Conservation (phyloP, 2,113 vertebrate genomes). For the Stigmatopora nigra region DNA sequence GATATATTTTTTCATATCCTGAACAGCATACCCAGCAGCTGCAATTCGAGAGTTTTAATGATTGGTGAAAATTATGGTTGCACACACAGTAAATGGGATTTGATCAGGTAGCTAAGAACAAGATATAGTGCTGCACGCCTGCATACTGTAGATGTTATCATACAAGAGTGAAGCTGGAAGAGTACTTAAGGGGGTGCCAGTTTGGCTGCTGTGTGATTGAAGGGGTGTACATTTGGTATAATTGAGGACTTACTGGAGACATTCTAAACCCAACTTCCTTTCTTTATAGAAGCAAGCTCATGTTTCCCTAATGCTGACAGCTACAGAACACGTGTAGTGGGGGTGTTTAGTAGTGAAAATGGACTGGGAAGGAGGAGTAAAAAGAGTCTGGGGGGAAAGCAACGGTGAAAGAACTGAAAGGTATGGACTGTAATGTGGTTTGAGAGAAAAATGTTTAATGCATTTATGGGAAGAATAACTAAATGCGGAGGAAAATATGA, state of each 20-base stretch:
- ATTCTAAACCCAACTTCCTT: slow-evolving; percentile 48
- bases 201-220: slow-evolving; percentile 17
- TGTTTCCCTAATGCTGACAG: slow-evolving; percentile 58
- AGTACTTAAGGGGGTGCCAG: slow-evolving; percentile 5
- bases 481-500: not conserved
- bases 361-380: not conserved
- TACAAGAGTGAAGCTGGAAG: not conserved
- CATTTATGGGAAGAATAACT: not conserved
- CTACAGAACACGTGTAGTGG: slow-evolving; percentile 29
- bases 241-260: slow-evolving; percentile 35
- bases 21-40: not conserved
- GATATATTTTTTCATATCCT: not conserved
- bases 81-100: not conserved
- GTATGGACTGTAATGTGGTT: not conserved
- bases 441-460: not conserved
- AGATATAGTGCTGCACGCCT: not conserved
- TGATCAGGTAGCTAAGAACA: not conserved
- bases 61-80: not conserved
- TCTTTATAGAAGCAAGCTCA: slow-evolving; percentile 50
- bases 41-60: not conserved
- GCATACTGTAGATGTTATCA: slow-evolving; percentile 16
- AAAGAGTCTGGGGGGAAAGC: slow-evolving; percentile 6
- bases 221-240: slow-evolving; percentile 24
- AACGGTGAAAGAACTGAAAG: not conserved
- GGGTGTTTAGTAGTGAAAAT: slow-evolving; percentile 16